Conservation (phyloP, 2,888 invertebrate species). For the Hyalella azteca region DNA sequence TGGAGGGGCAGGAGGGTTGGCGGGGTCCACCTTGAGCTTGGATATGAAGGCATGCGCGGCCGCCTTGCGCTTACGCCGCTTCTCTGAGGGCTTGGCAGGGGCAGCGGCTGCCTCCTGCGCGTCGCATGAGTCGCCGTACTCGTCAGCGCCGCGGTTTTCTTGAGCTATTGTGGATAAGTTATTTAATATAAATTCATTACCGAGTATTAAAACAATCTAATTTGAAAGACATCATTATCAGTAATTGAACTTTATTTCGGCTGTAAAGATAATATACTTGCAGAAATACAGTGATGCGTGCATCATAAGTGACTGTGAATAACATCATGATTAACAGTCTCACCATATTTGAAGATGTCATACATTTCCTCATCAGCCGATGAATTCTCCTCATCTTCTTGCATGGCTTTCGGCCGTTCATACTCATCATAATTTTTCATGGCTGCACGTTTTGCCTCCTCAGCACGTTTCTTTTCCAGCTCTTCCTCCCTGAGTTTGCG, state of each 20-base stretch:
- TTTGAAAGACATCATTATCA: too few relatives aligned
- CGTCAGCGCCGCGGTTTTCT: slow-evolving; percentile 47
- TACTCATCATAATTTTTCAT: slow-evolving; percentile 31
- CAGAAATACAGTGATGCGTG: too few relatives aligned
- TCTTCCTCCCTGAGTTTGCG: slow-evolving; percentile 42
- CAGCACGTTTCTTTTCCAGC: slow-evolving; percentile 44
- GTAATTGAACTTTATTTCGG: too few relatives aligned
- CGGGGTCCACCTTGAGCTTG: slow-evolving; percentile 45
- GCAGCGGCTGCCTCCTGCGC: background rate
- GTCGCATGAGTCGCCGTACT: background rate
- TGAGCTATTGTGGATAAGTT: too few relatives aligned
- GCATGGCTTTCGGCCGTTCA: slow-evolving; percentile 42
- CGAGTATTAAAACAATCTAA: too few relatives aligned
- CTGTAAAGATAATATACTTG: too few relatives aligned
- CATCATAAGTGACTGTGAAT: too few relatives aligned
- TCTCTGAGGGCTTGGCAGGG: background rate
- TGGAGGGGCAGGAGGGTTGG: slow-evolving; percentile 38
- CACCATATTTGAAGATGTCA: slow-evolving; percentile 57
- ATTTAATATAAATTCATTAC: too few relatives aligned
- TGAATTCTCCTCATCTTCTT: slow-evolving; percentile 48
- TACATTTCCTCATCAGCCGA: slow-evolving; percentile 56
- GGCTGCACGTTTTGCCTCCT: slow-evolving; percentile 34
- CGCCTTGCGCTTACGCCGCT: slow-evolving; percentile 52
- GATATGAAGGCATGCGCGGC: slow-evolving; percentile 56
- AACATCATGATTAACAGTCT: too few relatives aligned